Percentiles rank a stretch among this genome's conserved stretches.
Evolutionary conservation across 2,113 vertebrate species (phyloP).

Genomic region (Progne subis): DNA sequence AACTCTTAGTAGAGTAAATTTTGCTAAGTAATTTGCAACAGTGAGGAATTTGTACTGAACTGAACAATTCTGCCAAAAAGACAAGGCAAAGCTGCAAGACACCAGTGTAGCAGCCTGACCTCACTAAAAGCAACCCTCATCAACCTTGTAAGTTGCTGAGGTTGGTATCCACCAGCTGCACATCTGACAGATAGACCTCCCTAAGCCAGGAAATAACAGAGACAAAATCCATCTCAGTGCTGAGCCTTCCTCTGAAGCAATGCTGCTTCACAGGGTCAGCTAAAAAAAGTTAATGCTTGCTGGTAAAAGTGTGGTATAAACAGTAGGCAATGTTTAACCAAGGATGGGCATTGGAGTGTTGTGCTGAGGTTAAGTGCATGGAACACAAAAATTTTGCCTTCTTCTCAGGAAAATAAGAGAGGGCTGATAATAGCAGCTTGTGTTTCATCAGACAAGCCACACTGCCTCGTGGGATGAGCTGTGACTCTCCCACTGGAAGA

Average conservation of each 20-base stretch:
- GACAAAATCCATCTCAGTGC: neutral
- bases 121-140: neutral
- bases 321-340: neutral
- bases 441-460: neutral
- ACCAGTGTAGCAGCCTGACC: neutral
- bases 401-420: neutral
- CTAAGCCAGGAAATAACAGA: neutral
- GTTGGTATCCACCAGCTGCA: accelerated
- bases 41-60: neutral
- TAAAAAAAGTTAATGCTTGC: neutral
- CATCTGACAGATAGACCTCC: accelerated
- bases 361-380: neutral
- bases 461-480: neutral
- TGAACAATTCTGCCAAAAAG: neutral
- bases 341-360: neutral
- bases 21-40: neutral
- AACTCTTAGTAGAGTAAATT: neutral
- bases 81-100: neutral
- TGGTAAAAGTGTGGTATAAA: neutral
- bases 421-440: neutral
- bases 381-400: neutral
- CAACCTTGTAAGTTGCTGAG: neutral
- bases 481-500: neutral
- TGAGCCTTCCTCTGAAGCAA: neutral
- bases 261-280: neutral